These are phyloP conservation scores for Drosophila monieri DNA, from an alignment of 2,888 invertebrate genomes.

Conservation along the genomic window DNA sequence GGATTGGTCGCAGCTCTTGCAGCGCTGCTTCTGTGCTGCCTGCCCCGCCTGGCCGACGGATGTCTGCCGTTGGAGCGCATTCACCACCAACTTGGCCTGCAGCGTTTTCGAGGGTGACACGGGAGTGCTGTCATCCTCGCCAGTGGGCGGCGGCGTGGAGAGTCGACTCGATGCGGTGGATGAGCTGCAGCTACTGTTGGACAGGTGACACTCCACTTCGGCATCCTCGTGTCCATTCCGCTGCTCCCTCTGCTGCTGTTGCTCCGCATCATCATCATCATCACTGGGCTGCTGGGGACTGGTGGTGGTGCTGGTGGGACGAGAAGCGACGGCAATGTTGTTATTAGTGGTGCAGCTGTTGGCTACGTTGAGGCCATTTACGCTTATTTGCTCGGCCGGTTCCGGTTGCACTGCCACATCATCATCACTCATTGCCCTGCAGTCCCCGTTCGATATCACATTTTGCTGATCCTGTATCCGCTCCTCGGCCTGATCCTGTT, in stretches of 20 bases:
- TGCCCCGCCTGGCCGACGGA: background rate
- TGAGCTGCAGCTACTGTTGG: conserved; percentile 53
- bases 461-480: conserved; percentile 53
- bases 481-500: conserved; percentile 15
- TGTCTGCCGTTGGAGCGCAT: conserved; percentile 54
- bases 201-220: conserved; percentile 57
- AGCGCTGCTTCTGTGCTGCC: conserved; percentile 50
- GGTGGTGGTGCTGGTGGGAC: conserved; percentile 63
- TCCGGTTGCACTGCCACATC: conserved; percentile 30
- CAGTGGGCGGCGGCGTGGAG: conserved; percentile 82
- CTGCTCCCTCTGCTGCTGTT: conserved; percentile 4
- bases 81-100: conserved; percentile 72
- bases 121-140: conserved; percentile 80
- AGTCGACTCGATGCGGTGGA: conserved; percentile 77
- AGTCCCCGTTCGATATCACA: conserved; percentile 75
- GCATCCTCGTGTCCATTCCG: conserved; percentile 57
- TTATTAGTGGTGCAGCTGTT: conserved; percentile 62
- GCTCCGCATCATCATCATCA: conserved; percentile 41
- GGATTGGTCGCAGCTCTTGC: conserved; percentile 75
- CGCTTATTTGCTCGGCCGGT: conserved; percentile 55
- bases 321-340: conserved; percentile 76
- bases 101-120: conserved; percentile 76
- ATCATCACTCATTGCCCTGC: conserved; percentile 50
- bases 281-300: conserved; percentile 54
- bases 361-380: conserved; percentile 69